Base-by-base conservation (phyloP, 2,888 invertebrate genomes). In the Taphrorychus bicolor region DNA sequence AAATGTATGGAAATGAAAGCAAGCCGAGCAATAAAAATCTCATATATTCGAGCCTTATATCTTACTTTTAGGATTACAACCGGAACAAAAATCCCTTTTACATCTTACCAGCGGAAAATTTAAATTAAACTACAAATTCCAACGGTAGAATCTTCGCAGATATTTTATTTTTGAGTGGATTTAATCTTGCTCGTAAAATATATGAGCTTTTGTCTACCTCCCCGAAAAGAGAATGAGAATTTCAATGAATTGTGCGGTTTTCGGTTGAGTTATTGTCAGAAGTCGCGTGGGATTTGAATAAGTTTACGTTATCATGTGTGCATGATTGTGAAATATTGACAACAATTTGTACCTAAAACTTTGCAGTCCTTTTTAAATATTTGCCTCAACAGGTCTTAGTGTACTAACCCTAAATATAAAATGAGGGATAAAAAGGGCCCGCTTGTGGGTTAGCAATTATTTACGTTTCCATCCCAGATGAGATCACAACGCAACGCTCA, bases 141-240 rank as follows among this genome's bases (percentile, higher is more conserved):
- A 4, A 14, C 23, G 23, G 23, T 22, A 21, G 14, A 52, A 52
- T 49, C 49, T 49, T 49, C 49, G 11, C 18, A 19, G 49, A 49
- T 52, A 52, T 52, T 52, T 52, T 52, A 52, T 52, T 52, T 52
- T 52, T 52, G 52, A 52, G 23, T 7, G 52, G 49, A 49, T 52
- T 52, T 52, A 22, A 52, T 52, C 22, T 52, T 23, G 52, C n/a
- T 22, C 23, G 22, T 52, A 19, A 52, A 52, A 52, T 52, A 22
- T 52, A 52, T 52, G 23, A 52, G 21, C 23, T 52, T 22, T 52
- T 49, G 17, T 49, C 49, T 17, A 49, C 32, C 32, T 32, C 32
- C 32, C 32, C 9, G 11, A 32, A 32, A 32, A 32, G 32, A 32
- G 3, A 32, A 32, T 3, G 32, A 32, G 32, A 32, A 32, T 32